Percentiles rank a stretch among this genome's conserved stretches.
phyloP scores from a whole-genome alignment of 2,888 invertebrate species.

The Aphidius colemani region DNA sequence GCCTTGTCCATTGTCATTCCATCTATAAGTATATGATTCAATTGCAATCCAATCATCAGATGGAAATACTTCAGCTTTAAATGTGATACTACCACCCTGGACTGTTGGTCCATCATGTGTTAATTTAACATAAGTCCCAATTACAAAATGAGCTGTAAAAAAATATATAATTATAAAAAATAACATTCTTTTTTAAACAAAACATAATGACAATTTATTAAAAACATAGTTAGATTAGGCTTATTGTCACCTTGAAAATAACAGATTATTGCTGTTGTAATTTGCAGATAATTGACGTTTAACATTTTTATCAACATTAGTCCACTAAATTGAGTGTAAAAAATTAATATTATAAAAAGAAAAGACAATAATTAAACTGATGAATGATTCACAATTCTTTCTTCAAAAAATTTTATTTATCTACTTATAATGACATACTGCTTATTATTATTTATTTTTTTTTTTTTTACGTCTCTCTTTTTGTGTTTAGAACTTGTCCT shows the following conservation, averaged over 20 bases:
- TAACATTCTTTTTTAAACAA: background rate
- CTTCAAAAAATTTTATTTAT: no score
- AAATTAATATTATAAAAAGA: no score
- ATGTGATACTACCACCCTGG: constrained; percentile 72
- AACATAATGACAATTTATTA: constrained; percentile 20
- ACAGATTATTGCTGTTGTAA: no score
- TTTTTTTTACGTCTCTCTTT: no score
- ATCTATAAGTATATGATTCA: constrained; percentile 64
- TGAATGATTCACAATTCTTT: no score
- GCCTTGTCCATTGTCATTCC: constrained; percentile 68
- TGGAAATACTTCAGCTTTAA: constrained; percentile 67
- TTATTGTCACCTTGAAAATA: background rate
- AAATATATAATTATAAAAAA: background rate
- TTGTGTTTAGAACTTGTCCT: no score
- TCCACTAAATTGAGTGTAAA: no score
- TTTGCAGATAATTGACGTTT: no score
- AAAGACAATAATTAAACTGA: no score
- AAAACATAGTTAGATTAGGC: constrained; percentile 11
- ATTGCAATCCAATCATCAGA: constrained; percentile 53
- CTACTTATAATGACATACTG: no score
- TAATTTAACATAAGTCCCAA: constrained; percentile 61
- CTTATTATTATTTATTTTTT: no score
- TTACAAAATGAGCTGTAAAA: constrained; percentile 27
- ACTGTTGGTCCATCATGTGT: constrained; percentile 72
- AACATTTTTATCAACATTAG: no score